Base-by-base conservation (phyloP, 2,888 invertebrate genomes). In the Brachyptera risi region DNA sequence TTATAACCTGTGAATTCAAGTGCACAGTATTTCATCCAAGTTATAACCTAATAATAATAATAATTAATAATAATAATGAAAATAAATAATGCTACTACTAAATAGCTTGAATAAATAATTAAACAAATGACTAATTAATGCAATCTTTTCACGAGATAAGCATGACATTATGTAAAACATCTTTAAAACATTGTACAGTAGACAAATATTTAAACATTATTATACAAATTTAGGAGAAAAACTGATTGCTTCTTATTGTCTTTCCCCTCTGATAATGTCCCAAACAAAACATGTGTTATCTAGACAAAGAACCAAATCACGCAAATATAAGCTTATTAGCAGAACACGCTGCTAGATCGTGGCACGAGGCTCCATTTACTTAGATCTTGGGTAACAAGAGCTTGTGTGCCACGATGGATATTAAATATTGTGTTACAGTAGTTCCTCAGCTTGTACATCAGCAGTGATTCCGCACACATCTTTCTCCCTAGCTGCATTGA, bases 1-100 rank as follows among this genome's bases (percentile, higher is more conserved):
- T 15, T 11, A 54, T 13, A 19, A 44, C 13, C 2, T 37, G 54
- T 54, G 54, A 15, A 21, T 7, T 44, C 17, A 54, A 54, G 37
- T 54, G 54, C 54, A 54, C 54, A 54, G 54, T 35, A 35, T 37
- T 37, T 17, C 54, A 54, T 54, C 37, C 31, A 54, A 54, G 35
- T 35, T 37, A 54, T 54, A 47, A 47, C 21, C 21, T 54, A 54
- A 54, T 54, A 54, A 54, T 54, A 54, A 17, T 54, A 37, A 54
- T 26, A 35, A 54, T 19, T 54, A 35, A 54, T 19, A 54, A 54
- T 54, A 54, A 15, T 54, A 54, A 54, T 35, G 37, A 54, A 37
- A 35, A 35, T 37, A n/a, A 37, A 54, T 44, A 54, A 54, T 35
- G 24, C 21, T 47, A 24, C 47, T 47, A 47, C 21, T 47, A 47